phyloP scores from a whole-genome alignment of 2,888 invertebrate species.

The Tenthredo distinguenda region DNA sequence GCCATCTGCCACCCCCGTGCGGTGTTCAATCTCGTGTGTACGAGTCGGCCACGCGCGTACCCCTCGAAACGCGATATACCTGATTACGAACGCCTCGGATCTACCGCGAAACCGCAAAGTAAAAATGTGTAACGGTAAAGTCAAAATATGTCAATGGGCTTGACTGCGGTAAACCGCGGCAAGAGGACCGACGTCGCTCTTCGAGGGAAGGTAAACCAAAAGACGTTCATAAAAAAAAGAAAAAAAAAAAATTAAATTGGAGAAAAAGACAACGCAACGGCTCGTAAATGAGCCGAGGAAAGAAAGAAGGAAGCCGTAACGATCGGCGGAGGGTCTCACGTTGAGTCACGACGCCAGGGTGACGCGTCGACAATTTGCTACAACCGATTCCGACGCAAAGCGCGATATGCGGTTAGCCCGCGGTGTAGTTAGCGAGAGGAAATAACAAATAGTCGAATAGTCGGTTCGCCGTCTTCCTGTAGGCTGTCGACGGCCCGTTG shows the following conservation, averaged over 20 bases:
- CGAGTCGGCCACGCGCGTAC: constrained; percentile 33
- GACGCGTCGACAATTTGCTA: constrained; percentile 38
- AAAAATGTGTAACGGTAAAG: constrained; percentile 63
- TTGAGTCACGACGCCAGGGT: constrained; percentile 25
- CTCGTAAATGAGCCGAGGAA: constrained; percentile 27
- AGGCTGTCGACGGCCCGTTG: not conserved
- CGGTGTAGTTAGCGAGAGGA: constrained; percentile 13
- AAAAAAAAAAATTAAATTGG: not conserved
- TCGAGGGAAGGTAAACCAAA: not conserved
- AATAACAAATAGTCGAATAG: constrained; percentile 42
- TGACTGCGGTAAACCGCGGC: constrained; percentile 73
- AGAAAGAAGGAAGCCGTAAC: not conserved
- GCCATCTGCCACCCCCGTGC: constrained; percentile 42
- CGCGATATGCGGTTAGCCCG: constrained; percentile 30
- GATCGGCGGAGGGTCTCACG: not conserved
- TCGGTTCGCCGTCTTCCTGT: not conserved
- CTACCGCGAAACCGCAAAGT: constrained; percentile 59
- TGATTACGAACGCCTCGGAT: constrained; percentile 48
- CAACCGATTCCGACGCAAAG: constrained; percentile 15
- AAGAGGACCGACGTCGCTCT: not conserved
- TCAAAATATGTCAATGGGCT: constrained; percentile 75
- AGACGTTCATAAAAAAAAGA: not conserved
- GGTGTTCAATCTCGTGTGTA: not conserved
- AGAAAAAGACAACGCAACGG: not conserved
- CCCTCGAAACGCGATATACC: constrained; percentile 55